These are phyloP conservation scores for Benitochromis conjunctus DNA, from an alignment of 2,113 vertebrate genomes.

Conservation along the genomic window DNA sequence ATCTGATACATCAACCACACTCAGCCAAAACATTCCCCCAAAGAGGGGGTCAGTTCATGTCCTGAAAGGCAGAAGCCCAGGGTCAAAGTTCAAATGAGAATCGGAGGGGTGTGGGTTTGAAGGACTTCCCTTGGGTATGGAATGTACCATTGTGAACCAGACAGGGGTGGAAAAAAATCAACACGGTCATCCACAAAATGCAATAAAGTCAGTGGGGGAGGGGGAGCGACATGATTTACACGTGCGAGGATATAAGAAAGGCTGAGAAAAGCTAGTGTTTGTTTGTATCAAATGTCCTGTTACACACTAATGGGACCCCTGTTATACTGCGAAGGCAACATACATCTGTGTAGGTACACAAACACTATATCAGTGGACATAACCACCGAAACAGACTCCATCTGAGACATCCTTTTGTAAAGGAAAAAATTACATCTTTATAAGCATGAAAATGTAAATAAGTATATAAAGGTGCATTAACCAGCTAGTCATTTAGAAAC, in stretches of 20 bases:
- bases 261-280: background rate
- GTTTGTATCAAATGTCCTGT: background rate
- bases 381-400: background rate
- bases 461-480: background rate
- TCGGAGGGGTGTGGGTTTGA: background rate
- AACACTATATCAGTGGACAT: fast-evolving
- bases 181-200: slow-evolving; percentile 38
- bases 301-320: background rate
- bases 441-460: background rate
- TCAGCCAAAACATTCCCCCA: slow-evolving; percentile 31
- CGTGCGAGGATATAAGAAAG: background rate
- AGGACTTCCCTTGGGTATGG: slow-evolving; percentile 54
- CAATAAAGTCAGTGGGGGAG: background rate
- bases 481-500: background rate
- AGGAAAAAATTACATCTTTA: background rate
- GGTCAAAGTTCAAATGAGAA: slow-evolving; percentile 71
- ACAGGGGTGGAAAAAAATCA: slow-evolving; percentile 58
- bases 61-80: slow-evolving; percentile 58
- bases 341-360: background rate
- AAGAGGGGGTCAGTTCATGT: slow-evolving; percentile 63
- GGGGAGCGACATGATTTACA: background rate
- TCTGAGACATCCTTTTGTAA: background rate
- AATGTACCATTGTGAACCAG: slow-evolving; percentile 60
- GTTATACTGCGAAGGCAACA: background rate
- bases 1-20: slow-evolving; percentile 12